These are phyloP conservation scores for Lacerta agilis DNA, from an alignment of 2,797 vertebrate genomes.

Conservation along the genomic window DNA sequence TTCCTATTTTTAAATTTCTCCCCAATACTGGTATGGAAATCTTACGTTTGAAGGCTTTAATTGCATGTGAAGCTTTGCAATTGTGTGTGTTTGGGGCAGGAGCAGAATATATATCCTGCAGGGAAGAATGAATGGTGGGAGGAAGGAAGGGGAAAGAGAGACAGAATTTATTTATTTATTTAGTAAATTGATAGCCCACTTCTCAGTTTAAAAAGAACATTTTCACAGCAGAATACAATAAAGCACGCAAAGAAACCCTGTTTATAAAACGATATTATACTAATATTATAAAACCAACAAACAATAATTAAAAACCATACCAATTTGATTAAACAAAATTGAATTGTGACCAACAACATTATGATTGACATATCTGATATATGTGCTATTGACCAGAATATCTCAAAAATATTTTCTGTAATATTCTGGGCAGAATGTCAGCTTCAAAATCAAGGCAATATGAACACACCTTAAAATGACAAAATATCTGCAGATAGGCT, in stretches of 20 bases:
- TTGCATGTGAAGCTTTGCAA: neutral
- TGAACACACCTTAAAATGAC: neutral
- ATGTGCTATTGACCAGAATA: neutral
- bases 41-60: neutral
- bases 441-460: neutral
- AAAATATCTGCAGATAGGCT: neutral
- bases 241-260: neutral
- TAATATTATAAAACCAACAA: neutral
- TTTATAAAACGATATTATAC: neutral
- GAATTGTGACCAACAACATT: neutral
- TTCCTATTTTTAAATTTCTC: neutral
- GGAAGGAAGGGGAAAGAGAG: no score
- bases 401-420: neutral
- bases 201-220: neutral
- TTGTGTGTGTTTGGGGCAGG: neutral
- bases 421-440: neutral
- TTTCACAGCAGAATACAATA: neutral
- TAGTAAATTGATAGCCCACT: neutral
- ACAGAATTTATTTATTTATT: accelerated
- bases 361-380: neutral
- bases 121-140: neutral
- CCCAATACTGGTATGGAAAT: neutral
- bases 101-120: neutral
- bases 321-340: neutral
- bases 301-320: neutral